Evolutionary conservation across 2,797 vertebrate species (phyloP), one percentile per base, ranked within the genome.

Genomic region (Onychomys torridus): DNA sequence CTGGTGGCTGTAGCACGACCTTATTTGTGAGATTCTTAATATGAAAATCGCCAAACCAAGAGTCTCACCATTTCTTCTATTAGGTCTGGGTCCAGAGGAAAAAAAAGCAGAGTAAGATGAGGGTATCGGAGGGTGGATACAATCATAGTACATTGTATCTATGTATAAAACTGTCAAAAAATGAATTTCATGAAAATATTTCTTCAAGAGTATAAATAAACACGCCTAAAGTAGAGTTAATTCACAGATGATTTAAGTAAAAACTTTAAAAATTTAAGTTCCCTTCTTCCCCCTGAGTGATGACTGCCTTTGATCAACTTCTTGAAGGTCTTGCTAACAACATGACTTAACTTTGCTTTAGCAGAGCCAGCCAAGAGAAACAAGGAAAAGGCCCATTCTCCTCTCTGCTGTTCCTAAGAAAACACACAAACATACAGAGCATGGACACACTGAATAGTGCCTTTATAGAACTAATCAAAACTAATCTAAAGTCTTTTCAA

Each of bases 151-250:
- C 19, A 9, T 32, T 73, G 16, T 40, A 27, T 40, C 12, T 29
- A 37, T 69, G 13, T 17, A 86, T 55, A 13, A 71, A 25, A n/a
- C 23, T 71, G 37, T 57, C 52, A 57, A 88, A 57, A 69, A 67
- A 71, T 43, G 97, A 95, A 97, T 94, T 97, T 96, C 96, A 95
- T 93, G 98, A 97, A 96, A 97, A 88, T 55, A 84, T 97, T 97
- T 98, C 95, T 98, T 91, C 96, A 96, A 98, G 98, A 96, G 78
- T 76, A 96, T 96, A 98, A 97, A 95, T 96, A 97, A 94, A 90
- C 92, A 97, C 34, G 97, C 97, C 89, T 85, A 96, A 95, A 97
- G 77, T 91, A 94, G 90, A 96, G 85, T 75, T 67, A 97, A 85
- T 95, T 97, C 87, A 97, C 96, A 96, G 91, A 97, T 96, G 97